phyloP scores from a whole-genome alignment of 2,113 vertebrate species.

The Colius striatus region DNA sequence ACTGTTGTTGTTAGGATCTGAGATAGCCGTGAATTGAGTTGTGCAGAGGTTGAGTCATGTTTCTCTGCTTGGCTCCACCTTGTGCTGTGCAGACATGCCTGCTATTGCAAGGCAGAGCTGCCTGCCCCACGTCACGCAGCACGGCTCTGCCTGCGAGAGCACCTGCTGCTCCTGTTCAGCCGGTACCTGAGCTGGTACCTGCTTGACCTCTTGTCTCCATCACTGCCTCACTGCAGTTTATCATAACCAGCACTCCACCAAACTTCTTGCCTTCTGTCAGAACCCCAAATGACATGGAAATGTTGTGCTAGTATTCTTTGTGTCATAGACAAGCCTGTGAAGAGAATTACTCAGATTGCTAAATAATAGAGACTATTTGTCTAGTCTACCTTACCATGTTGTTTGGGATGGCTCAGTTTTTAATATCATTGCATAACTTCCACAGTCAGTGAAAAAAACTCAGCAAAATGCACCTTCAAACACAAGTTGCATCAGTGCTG shows the following conservation, averaged over 20 bases:
- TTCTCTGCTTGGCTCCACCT: not conserved
- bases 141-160: fast-evolving
- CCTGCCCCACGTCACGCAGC: fast-evolving
- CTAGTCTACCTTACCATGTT: not conserved
- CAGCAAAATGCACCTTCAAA: slow-evolving; percentile 12
- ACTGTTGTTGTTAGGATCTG: slow-evolving; percentile 7
- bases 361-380: not conserved
- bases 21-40: not conserved
- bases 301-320: not conserved
- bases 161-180: not conserved
- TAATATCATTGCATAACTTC: slow-evolving; percentile 48
- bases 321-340: not conserved
- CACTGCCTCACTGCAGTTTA: not conserved
- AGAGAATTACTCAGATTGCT: not conserved
- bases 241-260: not conserved
- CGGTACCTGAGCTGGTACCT: not conserved
- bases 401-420: not conserved
- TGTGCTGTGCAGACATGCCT: not conserved
- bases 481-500: slow-evolving; percentile 9
- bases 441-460: not conserved
- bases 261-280: not conserved
- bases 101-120: not conserved
- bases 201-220: not conserved
- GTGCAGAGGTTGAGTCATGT: not conserved
- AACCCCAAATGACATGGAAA: not conserved